Evolutionary conservation across 2,113 vertebrate genomes (phyloP).

Genomic region (Salvelinus namaycush): DNA sequence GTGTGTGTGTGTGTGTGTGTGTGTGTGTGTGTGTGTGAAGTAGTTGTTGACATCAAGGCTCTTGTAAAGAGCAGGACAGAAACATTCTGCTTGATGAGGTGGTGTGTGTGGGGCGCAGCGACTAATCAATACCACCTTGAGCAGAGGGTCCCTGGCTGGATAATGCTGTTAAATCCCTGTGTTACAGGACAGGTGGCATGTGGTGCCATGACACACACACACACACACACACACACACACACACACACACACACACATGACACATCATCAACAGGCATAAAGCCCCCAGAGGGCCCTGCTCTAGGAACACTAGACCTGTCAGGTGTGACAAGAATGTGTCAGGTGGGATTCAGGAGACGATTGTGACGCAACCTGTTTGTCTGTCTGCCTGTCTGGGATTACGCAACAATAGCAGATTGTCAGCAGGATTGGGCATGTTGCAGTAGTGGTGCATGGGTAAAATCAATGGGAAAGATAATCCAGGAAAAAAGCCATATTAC

Average conservation of each 20-base stretch:
- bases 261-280: not conserved
- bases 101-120: not conserved
- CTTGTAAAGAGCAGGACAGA: too few species aligned
- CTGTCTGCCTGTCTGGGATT: not conserved
- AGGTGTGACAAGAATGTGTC: not conserved
- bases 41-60: not conserved
- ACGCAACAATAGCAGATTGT: too few species aligned
- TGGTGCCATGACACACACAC: not conserved
- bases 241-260: too few species aligned
- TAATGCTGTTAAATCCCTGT: constrained; percentile 8
- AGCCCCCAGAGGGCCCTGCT: not conserved
- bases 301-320: not conserved
- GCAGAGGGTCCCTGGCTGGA: not conserved
- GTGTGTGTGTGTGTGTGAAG: not conserved
- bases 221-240: too few species aligned
- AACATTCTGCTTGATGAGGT: too few species aligned
- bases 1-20: not conserved
- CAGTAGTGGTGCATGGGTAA: too few species aligned
- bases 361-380: too few species aligned
- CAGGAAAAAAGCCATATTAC: too few species aligned
- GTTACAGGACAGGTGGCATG: not conserved
- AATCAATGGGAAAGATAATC: too few species aligned
- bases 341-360: constrained; percentile 5
- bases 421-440: too few species aligned
- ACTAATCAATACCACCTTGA: not conserved